These are phyloP conservation scores for Passer domesticus DNA, from an alignment of 2,113 vertebrate genomes.

Conservation along the genomic window DNA sequence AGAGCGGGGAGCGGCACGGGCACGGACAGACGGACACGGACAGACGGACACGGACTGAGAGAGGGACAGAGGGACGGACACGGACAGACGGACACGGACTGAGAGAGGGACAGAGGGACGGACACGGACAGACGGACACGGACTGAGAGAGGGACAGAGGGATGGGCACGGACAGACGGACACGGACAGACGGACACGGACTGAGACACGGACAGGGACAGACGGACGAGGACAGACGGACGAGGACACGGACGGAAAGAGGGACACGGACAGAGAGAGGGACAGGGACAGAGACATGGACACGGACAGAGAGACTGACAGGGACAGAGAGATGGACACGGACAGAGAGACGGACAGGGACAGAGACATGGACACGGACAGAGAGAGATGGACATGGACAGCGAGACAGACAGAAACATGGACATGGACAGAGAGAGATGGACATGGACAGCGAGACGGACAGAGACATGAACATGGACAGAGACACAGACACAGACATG, in stretches of 20 bases:
- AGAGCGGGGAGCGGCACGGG: not conserved
- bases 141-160: not conserved
- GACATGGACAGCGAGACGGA: fast-evolving
- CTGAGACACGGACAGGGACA: no score
- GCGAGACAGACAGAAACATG: fast-evolving
- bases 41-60: no score
- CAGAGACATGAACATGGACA: fast-evolving
- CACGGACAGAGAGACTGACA: fast-evolving
- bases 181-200: no score
- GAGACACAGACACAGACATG: no score
- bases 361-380: not conserved
- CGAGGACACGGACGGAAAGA: no score
- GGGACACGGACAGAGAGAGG: no score
- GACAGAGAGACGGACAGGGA: not conserved
- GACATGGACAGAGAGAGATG: fast-evolving
- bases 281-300: fast-evolving
- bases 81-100: no score
- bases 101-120: no score
- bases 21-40: no score
- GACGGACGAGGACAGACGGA: no score
- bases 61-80: no score
- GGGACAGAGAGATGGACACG: not conserved
- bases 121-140: no score
- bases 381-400: not conserved
- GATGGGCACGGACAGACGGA: not conserved